These are phyloP conservation scores for Bombylius major DNA, from an alignment of 2,888 invertebrate species.

Conservation along the genomic window DNA sequence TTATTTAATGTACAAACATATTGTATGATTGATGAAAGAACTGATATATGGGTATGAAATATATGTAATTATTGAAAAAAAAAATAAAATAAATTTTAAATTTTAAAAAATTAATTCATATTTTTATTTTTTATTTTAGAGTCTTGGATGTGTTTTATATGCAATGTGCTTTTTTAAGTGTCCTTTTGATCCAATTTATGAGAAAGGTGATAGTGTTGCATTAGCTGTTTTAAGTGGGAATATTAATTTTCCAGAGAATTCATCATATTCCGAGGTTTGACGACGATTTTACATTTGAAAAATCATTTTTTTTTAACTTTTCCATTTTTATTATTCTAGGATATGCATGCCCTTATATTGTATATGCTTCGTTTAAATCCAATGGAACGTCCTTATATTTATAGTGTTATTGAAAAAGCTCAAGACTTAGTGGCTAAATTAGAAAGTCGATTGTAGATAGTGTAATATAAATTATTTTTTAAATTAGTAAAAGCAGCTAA, in stretches of 20 bases:
- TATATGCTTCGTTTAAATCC: slow-evolving; percentile 63
- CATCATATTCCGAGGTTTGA: slow-evolving; percentile 45
- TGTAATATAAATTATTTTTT: too few relatives aligned
- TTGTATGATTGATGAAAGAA: slow-evolving; percentile 66
- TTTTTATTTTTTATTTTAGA: slow-evolving; percentile 40
- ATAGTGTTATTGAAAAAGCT: slow-evolving; percentile 52
- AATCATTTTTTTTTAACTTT: not conserved
- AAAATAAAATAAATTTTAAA: not conserved
- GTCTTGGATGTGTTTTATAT: slow-evolving; percentile 73
- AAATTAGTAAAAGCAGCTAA: too few relatives aligned
- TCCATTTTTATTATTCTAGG: slow-evolving; percentile 37
- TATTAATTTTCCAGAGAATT: slow-evolving; percentile 54
- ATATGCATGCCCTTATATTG: slow-evolving; percentile 53
- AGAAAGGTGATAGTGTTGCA: slow-evolving; percentile 76
- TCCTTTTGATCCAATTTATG: slow-evolving; percentile 72
- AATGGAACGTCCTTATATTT: slow-evolving; percentile 62
- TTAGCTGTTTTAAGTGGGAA: slow-evolving; percentile 69
- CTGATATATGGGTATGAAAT: slow-evolving; percentile 64
- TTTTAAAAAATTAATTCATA: not conserved
- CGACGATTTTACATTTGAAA: slow-evolving; percentile 16
- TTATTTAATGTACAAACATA: slow-evolving; percentile 74
- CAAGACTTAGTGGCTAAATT: slow-evolving; percentile 29
- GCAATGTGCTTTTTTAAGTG: slow-evolving; percentile 76
- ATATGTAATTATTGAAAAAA: not conserved
- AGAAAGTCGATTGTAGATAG: not conserved